phyloP scores from a whole-genome alignment of 2,113 vertebrate genomes.

The Zosterops borbonicus region DNA sequence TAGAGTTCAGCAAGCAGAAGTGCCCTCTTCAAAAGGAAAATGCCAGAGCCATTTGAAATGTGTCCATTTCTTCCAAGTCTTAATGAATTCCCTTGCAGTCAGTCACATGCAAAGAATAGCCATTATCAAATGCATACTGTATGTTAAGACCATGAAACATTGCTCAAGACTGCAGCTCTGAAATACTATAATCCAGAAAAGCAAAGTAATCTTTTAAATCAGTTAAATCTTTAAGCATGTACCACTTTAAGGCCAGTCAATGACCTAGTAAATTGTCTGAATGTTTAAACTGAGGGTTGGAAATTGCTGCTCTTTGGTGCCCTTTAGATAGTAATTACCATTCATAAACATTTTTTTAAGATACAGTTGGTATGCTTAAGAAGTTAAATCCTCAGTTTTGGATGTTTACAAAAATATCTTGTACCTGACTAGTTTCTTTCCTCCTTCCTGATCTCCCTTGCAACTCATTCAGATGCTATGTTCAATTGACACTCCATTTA shows the following conservation, averaged over 20 bases:
- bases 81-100: neutral
- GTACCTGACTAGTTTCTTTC: neutral
- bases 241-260: conserved; percentile 52
- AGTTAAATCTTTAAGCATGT: conserved; percentile 60
- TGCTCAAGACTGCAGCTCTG: conserved; percentile 21
- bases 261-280: conserved; percentile 59
- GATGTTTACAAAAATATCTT: neutral
- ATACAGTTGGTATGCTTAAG: neutral
- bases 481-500: neutral
- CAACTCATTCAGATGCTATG: neutral
- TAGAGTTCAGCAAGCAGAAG: neutral
- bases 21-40: neutral
- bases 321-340: neutral
- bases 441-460: neutral
- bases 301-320: conserved; percentile 16
- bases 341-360: neutral
- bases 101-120: neutral
- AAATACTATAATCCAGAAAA: conserved; percentile 53
- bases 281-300: conserved; percentile 15
- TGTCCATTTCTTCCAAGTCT: neutral
- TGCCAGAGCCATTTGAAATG: neutral
- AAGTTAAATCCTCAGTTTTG: neutral
- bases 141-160: neutral
- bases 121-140: neutral
- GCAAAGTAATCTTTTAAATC: conserved; percentile 61